Evolutionary conservation across 2,797 vertebrate species (phyloP).

Genomic region (Triplophysa bombifrons): DNA sequence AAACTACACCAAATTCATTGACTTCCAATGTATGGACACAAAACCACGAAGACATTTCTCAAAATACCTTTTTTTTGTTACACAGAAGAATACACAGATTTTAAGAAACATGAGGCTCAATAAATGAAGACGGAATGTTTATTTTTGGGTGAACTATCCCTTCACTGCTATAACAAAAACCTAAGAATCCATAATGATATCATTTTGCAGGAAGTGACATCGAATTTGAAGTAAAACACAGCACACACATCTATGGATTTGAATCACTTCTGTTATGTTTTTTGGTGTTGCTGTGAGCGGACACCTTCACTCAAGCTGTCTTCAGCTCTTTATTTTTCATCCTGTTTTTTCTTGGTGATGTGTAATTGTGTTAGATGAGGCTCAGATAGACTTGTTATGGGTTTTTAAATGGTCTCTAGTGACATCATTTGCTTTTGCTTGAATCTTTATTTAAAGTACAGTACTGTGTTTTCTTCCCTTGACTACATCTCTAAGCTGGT

Average conservation of each 20-base stretch:
- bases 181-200: neutral
- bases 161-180: neutral
- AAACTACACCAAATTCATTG: too few species aligned
- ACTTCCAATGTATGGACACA: too few species aligned
- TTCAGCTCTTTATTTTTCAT: neutral
- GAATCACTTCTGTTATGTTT: neutral
- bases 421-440: neutral
- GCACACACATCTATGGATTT: neutral
- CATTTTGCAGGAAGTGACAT: neutral
- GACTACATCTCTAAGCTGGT: neutral
- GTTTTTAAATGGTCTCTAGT: neutral
- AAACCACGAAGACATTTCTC: too few species aligned
- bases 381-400: slow-evolving; percentile 4
- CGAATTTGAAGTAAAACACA: neutral
- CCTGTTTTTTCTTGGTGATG: neutral
- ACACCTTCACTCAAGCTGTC: neutral
- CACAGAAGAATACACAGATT: too few species aligned
- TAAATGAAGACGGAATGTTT: too few species aligned
- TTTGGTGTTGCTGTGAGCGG: neutral
- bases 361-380: neutral
- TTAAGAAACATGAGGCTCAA: too few species aligned
- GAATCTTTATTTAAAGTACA: slow-evolving; percentile 1
- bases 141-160: too few species aligned
- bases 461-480: neutral
- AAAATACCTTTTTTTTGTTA: too few species aligned